Evolutionary conservation across 1,140 invertebrate genomes (phyloP).

Genomic region (Hycleus phaleratus): DNA sequence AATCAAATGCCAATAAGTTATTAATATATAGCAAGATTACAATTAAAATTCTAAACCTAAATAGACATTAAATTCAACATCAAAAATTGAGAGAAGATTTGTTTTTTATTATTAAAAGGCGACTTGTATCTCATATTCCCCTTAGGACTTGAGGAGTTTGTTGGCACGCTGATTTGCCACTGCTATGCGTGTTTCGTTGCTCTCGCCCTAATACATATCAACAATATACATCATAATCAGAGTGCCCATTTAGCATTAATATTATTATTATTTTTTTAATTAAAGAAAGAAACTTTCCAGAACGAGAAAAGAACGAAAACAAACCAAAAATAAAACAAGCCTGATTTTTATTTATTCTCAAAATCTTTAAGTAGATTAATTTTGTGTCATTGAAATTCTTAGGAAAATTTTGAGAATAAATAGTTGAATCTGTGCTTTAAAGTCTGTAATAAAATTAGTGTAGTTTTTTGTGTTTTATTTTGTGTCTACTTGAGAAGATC

Average conservation of each 20-base stretch:
- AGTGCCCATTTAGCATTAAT: conserved; percentile 17
- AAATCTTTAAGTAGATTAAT: too few species aligned
- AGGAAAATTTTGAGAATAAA: too few species aligned
- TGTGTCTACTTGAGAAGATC: conserved; percentile 70
- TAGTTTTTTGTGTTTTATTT: conserved; percentile 26
- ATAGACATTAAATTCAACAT: not conserved
- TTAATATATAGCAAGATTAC: not conserved
- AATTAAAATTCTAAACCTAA: not conserved
- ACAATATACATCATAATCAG: conserved; percentile 32
- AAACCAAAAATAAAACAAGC: not conserved
- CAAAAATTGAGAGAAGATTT: conserved; percentile 1
- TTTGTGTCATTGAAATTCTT: too few species aligned
- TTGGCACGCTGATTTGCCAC: conserved; percentile 73
- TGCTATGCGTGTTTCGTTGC: conserved; percentile 73
- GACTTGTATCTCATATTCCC: conserved; percentile 24
- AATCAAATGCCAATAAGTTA: too few species aligned
- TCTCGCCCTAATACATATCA: conserved; percentile 55
- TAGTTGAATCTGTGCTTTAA: not conserved
- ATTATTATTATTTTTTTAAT: not conserved
- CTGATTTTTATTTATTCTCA: not conserved
- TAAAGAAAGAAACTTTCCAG: not conserved
- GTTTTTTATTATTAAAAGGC: conserved; percentile 22
- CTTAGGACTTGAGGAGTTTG: conserved; percentile 66
- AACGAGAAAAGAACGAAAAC: not conserved
- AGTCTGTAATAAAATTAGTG: conserved; percentile 22